Base-by-base conservation (phyloP, 2,888 invertebrate species). In the Drosophila picticornis region DNA sequence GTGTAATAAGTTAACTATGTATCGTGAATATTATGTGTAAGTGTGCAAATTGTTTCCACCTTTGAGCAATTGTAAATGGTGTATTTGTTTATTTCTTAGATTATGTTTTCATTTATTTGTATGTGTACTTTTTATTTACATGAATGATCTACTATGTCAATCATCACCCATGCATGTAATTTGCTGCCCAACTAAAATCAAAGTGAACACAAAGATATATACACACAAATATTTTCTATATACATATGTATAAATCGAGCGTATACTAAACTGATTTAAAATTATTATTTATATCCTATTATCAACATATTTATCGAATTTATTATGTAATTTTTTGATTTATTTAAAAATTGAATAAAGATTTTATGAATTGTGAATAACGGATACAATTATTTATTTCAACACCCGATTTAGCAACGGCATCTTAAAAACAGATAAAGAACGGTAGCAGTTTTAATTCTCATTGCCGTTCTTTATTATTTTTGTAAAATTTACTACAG, bases 281-380 rank as follows among this genome's bases (percentile, higher is more conserved):
- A 80, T 81, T 84, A 90, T 75, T 86, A 90, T 87, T 89, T 89
- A 89, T 84, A 76, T 77, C 75, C 80, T 81, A 72, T 81, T 89
- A 86, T 77, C 74, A 80, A 75, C 86, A 90, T 90, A 86, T 89
- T 86, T 90, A 86, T 90, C 86, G 86, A 86, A 86, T 86, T 86
- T 86, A 86, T 86, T 86, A 77, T 38, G 29, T 46, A 46, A 46
- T 46, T 75, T 90, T 85, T 86, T 81, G 80, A 87, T 88, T 86
- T 89, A 84, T 86, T 86, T 83, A 71, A 90, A 88, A 88, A 77
- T 56, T 79, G 74, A 86, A 89, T 89, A 90, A 86, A 90, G 75
- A 87, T 90, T 85, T 88, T 88, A 86, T 76, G 84, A 88, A 88
- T 72, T 81, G 64, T 56, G 48, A 51, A 4, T 19, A 52, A 60